Conservation (phyloP, 2,113 vertebrate species). For the Cyanoramphus novaezelandiae region DNA sequence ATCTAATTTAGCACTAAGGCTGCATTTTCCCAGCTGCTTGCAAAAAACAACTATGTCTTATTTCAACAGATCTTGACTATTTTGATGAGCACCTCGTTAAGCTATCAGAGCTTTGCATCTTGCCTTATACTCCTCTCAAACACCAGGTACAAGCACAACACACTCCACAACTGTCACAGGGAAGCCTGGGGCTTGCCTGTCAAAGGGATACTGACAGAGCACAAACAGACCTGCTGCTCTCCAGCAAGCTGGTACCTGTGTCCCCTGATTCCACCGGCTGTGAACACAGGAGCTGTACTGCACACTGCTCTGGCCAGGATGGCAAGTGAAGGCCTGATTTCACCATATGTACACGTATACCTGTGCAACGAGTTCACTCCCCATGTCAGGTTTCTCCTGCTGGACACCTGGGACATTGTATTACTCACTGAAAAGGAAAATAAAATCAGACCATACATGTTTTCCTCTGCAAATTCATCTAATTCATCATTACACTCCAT, state of each 20-base stretch:
- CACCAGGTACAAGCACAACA: neutral
- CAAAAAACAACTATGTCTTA: neutral
- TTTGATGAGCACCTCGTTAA: neutral
- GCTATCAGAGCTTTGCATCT: neutral
- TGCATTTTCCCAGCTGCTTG: neutral
- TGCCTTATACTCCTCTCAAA: neutral
- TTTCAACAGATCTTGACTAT: neutral
- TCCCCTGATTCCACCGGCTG: neutral
- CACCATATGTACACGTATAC: neutral
- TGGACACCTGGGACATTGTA: neutral
- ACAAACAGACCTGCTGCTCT: neutral
- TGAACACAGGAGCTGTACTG: too few relatives aligned
- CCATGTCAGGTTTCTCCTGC: neutral
- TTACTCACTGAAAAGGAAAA: neutral
- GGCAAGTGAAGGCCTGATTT: neutral
- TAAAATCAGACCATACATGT: neutral
- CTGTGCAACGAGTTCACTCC: neutral
- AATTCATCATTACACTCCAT: neutral
- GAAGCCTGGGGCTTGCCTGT: neutral
- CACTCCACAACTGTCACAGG: neutral
- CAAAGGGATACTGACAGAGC: neutral
- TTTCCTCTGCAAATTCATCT: neutral
- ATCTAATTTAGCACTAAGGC: neutral
- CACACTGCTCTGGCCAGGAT: rapidly evolving
- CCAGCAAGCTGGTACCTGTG: neutral